phyloP scores from a whole-genome alignment of 2,888 invertebrate genomes.

The Bedellia somnulentella region DNA sequence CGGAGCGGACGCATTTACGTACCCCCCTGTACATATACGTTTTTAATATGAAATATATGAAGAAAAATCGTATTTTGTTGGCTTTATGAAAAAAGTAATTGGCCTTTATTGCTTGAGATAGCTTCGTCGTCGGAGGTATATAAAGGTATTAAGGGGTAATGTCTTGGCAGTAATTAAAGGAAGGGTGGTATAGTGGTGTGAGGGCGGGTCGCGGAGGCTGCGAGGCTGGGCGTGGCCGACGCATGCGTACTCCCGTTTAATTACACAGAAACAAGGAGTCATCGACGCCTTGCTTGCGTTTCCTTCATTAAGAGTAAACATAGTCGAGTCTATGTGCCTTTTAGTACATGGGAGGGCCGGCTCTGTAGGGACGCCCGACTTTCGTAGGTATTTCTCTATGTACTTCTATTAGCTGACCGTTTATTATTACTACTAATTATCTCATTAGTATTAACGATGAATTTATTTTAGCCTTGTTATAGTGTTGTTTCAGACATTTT shows the following conservation, averaged over 20 bases:
- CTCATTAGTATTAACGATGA: no score
- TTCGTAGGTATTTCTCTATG: conserved; percentile 11
- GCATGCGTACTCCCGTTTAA: conserved; percentile 48
- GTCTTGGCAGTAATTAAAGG: conserved; percentile 54
- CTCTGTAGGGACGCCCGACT: conserved; percentile 10
- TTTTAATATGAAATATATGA: conserved; percentile 1
- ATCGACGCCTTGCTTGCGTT: conserved; percentile 48
- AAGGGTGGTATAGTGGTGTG: conserved; percentile 15
- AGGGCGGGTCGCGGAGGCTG: conserved; percentile 36
- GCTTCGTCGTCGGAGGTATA: conserved; percentile 16
- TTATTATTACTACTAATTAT: no score
- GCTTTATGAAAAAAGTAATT: conserved; percentile 2
- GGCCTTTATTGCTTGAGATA: not conserved
- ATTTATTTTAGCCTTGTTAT: no score
- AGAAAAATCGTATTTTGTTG: conserved; percentile 4
- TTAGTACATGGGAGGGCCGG: conserved; percentile 7
- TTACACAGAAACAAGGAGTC: conserved; percentile 43
- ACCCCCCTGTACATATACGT: conserved; percentile 11
- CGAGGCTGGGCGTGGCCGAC: conserved; percentile 48
- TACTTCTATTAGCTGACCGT: not conserved
- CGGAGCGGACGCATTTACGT: conserved; percentile 44
- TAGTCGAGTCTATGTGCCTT: conserved; percentile 2
- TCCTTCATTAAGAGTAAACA: conserved; percentile 31
- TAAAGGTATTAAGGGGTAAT: conserved; percentile 50
- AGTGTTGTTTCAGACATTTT: no score